These are phyloP conservation scores for Spilogale gracilis DNA, from an alignment of 2,113 vertebrate species.

Conservation along the genomic window DNA sequence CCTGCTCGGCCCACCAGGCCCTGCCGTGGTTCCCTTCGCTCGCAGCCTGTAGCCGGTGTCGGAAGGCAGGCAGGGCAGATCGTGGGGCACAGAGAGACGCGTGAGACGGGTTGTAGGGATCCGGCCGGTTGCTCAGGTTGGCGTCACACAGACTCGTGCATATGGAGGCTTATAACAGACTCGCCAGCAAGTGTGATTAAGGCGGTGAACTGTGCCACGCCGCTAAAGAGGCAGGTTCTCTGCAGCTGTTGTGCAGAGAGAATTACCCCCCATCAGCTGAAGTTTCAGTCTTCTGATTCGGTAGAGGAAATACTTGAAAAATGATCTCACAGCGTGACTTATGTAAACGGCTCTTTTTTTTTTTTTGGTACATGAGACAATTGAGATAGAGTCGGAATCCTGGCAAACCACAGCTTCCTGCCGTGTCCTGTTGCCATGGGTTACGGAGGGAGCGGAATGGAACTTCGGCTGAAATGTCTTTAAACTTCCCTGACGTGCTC, in stretches of 20 bases:
- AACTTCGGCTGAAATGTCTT: constrained; percentile 87
- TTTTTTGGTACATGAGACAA: constrained; percentile 81
- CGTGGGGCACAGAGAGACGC: not conserved
- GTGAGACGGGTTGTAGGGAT: not conserved
- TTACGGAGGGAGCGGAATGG: constrained; percentile 87
- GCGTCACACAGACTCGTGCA: constrained; percentile 77
- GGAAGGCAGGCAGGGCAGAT: not conserved
- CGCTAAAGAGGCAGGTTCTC: constrained; percentile 70
- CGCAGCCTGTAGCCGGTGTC: not conserved
- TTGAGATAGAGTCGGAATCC: constrained; percentile 87
- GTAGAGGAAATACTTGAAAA: constrained; percentile 82
- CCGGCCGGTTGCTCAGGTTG: constrained; percentile 63
- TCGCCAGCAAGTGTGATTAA: constrained; percentile 78
- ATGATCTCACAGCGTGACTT: constrained; percentile 83
- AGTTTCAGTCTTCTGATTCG: constrained; percentile 78
- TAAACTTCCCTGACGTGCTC: constrained; percentile 91
- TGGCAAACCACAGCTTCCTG: constrained; percentile 87
- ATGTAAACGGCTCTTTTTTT: constrained; percentile 79
- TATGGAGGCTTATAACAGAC: constrained; percentile 81
- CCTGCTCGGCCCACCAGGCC: not conserved
- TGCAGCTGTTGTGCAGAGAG: constrained; percentile 80
- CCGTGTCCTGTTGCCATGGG: constrained; percentile 89
- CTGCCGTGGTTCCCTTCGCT: not conserved
- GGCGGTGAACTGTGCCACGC: constrained; percentile 66
- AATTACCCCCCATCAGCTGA: constrained; percentile 54